phyloP scores from a whole-genome alignment of 64 coral and sea anemone genomes.

The Orbicella faveolata region DNA sequence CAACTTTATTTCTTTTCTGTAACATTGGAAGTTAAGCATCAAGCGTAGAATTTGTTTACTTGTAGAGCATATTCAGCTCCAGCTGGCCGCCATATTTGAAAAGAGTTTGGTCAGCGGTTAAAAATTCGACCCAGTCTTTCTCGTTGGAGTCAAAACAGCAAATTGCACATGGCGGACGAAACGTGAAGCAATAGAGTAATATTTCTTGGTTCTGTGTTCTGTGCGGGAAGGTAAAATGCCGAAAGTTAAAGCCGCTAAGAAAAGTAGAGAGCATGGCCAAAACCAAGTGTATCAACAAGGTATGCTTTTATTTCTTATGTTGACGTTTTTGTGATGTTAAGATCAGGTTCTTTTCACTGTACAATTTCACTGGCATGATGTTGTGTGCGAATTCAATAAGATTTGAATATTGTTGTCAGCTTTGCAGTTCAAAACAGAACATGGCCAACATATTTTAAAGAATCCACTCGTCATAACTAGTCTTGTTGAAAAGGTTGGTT shows the following conservation, averaged over 20 bases:
- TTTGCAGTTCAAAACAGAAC: slow-evolving; percentile 95
- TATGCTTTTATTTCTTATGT: neutral
- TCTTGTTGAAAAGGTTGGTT: slow-evolving; percentile 86
- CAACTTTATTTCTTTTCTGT: too few relatives aligned
- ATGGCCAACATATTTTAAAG: slow-evolving; percentile 96
- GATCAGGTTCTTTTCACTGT: too few relatives aligned
- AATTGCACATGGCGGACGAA: slow-evolving; percentile 37
- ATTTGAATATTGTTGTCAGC: slow-evolving; percentile 19
- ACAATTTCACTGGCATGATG: too few relatives aligned
- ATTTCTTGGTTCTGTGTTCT: neutral
- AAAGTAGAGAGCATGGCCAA: slow-evolving; percentile 82
- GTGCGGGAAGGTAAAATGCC: slow-evolving; percentile 58
- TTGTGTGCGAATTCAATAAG: too few relatives aligned
- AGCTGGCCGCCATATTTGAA: slow-evolving; percentile 17
- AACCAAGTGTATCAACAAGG: slow-evolving; percentile 87
- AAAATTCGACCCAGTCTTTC: slow-evolving; percentile 30
- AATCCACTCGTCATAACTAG: slow-evolving; percentile 95
- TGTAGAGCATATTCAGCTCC: neutral
- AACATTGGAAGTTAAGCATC: too few relatives aligned
- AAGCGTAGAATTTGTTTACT: too few relatives aligned
- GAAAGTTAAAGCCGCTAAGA: slow-evolving; percentile 89
- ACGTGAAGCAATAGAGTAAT: neutral
- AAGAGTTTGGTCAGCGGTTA: neutral
- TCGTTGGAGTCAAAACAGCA: neutral
- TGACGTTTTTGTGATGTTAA: neutral